Conservation (phyloP, 2,113 vertebrate species). For the Probosciger aterrimus region DNA sequence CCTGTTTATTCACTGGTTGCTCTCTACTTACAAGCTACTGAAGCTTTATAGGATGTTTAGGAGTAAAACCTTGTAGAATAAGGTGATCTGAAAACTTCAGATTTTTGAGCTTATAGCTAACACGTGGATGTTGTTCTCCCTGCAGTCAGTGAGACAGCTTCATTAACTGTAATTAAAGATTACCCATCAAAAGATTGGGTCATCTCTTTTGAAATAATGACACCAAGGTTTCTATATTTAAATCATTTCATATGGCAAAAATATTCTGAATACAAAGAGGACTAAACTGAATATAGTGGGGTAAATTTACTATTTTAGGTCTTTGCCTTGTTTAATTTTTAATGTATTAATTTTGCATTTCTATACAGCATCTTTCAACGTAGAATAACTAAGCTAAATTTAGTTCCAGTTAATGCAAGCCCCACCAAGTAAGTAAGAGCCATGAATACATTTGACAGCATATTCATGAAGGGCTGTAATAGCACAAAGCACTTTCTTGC, state of each 20-base stretch:
- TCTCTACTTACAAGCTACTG: background rate
- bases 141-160: background rate
- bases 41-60: background rate
- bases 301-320: background rate
- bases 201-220: background rate
- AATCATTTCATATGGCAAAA: background rate
- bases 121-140: background rate
- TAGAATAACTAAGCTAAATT: background rate
- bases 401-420: background rate
- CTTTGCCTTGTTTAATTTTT: constrained; percentile 14
- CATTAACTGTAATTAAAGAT: background rate
- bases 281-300: background rate
- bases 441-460: background rate
- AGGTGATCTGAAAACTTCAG: background rate
- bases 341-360: constrained; percentile 2
- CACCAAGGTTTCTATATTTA: background rate
- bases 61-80: background rate
- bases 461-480: background rate
- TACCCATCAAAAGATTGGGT: background rate
- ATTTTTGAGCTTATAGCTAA: background rate
- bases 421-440: background rate
- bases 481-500: background rate
- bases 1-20: background rate
- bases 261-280: background rate
- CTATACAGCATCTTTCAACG: background rate